A percentile compares a stretch with the other conserved stretches of the same genome.
phyloP scores from a whole-genome alignment of 92 coral and sea anemone species.

The Phenganax subtilis region DNA sequence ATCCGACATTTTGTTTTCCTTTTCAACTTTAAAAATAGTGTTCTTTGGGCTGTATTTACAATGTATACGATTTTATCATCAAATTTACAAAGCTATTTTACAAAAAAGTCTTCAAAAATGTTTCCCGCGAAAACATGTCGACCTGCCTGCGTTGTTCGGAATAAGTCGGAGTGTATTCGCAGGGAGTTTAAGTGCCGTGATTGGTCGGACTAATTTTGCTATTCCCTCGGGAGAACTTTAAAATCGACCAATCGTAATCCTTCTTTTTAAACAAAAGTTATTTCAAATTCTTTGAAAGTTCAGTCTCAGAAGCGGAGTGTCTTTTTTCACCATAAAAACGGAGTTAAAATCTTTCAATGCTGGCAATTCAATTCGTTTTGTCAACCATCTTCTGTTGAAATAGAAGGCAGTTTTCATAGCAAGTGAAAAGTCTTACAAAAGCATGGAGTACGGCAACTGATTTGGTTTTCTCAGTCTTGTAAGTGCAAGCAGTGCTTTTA shows the following conservation, averaged over 20 bases:
- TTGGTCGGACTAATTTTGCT: not conserved
- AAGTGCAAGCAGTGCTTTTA: slow-evolving; percentile 4
- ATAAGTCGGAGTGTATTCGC: slow-evolving; percentile 19
- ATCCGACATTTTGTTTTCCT: slow-evolving; percentile 16
- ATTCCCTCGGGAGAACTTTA: not conserved
- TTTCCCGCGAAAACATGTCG: slow-evolving; percentile 32
- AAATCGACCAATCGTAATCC: slow-evolving; percentile 24
- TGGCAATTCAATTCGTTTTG: slow-evolving; percentile 14
- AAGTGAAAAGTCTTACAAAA: not conserved
- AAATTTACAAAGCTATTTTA: not conserved
- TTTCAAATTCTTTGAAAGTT: slow-evolving; percentile 33
- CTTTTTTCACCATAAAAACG: slow-evolving; percentile 1
- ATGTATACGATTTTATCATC: not conserved
- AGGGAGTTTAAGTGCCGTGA: not conserved
- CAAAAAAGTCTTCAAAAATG: not conserved
- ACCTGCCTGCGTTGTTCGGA: not conserved
- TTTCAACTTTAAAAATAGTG: not conserved
- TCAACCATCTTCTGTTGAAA: not conserved
- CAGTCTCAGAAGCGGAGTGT: not conserved
- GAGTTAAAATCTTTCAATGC: slow-evolving; percentile 4
- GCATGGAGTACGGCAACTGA: not conserved
- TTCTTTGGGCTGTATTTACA: not conserved
- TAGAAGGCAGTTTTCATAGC: not conserved
- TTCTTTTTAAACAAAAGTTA: slow-evolving; percentile 14
- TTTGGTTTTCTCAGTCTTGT: slow-evolving; percentile 1